These are phyloP conservation scores for Panagrolaimus sp. DNA, from an alignment of 1,140 invertebrate genomes.

Conservation along the genomic window DNA sequence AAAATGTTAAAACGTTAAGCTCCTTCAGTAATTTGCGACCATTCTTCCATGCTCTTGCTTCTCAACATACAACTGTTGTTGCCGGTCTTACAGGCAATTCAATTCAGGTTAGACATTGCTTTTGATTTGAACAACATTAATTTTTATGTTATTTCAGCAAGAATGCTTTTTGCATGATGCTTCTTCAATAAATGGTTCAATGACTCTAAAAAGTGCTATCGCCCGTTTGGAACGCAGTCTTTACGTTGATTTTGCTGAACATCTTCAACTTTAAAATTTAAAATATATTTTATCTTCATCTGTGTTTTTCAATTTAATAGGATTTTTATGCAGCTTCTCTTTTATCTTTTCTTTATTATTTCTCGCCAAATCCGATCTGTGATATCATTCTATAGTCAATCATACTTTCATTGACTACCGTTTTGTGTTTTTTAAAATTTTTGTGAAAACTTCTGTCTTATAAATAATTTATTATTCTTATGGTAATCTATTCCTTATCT, in stretches of 20 bases:
- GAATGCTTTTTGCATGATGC: slow-evolving; percentile 44
- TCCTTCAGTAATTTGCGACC: slow-evolving; percentile 73
- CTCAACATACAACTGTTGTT: slow-evolving; percentile 36
- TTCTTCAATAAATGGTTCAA: slow-evolving; percentile 39
- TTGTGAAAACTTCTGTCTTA: no score
- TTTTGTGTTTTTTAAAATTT: no score
- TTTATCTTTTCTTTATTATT: no score
- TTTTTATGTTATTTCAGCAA: slow-evolving; percentile 19
- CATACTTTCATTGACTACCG: no score
- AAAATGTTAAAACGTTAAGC: slow-evolving; percentile 69
- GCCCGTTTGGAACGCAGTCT: slow-evolving; percentile 50
- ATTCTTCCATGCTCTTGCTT: slow-evolving; percentile 72
- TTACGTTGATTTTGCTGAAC: slow-evolving; percentile 58
- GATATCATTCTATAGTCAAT: no score
- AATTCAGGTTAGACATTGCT: neutral
- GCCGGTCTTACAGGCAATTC: slow-evolving; percentile 14
- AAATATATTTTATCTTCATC: no score
- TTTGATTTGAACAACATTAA: neutral
- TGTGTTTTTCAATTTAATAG: no score
- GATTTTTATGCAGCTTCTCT: no score
- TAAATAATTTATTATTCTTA: no score
- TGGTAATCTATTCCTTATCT: no score
- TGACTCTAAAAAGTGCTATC: slow-evolving; percentile 50
- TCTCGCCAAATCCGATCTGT: no score
- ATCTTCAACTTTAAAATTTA: slow-evolving; percentile 50